Evolutionary conservation across 2,888 invertebrate species (phyloP).

Genomic region (Pherbina coryleti): DNA sequence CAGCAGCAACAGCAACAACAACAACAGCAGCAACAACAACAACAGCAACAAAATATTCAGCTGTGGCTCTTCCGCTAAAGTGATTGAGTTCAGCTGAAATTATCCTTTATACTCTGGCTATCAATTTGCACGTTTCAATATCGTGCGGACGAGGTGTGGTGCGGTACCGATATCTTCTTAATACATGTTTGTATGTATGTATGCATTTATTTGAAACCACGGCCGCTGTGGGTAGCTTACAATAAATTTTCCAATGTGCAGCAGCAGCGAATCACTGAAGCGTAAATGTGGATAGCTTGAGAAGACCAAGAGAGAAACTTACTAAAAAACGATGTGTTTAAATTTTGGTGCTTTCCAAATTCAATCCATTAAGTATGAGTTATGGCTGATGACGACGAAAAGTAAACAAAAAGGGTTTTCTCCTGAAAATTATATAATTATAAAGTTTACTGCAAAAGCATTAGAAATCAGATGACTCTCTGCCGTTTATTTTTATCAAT

Average conservation of each 20-base stretch:
- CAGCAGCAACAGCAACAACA: constrained; percentile 16
- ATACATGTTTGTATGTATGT: not conserved
- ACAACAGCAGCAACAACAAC: constrained; percentile 13
- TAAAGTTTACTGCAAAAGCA: too few species aligned
- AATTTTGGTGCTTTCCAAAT: too few species aligned
- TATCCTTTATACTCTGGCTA: not conserved
- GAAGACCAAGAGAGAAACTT: not conserved
- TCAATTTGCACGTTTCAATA: not conserved
- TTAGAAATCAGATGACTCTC: too few species aligned
- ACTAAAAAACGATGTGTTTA: not conserved
- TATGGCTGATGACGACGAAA: too few species aligned
- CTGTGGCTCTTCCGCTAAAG: not conserved
- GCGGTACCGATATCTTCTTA: not conserved
- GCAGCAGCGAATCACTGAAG: constrained; percentile 5
- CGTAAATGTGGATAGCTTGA: not conserved
- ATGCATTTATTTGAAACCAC: not conserved
- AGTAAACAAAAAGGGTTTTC: too few species aligned
- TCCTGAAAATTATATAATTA: too few species aligned
- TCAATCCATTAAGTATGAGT: too few species aligned
- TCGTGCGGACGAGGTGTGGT: not conserved
- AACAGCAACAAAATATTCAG: constrained; percentile 9
- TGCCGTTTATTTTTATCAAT: too few species aligned
- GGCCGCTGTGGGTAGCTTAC: not conserved
- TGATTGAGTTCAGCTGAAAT: constrained; percentile 8
- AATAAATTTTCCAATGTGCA: not conserved